These are phyloP conservation scores for Paralvinella palmiformis DNA, from an alignment of 1,140 invertebrate species.

Conservation along the genomic window DNA sequence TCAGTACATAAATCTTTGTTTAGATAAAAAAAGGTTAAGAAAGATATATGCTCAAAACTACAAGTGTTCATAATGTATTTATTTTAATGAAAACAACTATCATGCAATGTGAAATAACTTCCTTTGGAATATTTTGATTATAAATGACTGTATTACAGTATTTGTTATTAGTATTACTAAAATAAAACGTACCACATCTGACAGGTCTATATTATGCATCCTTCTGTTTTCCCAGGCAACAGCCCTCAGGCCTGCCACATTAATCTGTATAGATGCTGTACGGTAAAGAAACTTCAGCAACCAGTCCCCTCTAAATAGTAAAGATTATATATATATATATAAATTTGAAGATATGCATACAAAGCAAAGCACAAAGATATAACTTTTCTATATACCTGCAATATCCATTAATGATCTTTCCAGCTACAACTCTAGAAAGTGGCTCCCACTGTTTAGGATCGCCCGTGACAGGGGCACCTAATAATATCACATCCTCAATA, in stretches of 20 bases:
- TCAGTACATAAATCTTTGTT: not conserved
- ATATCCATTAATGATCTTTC: conserved; percentile 64
- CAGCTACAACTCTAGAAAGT: conserved; percentile 58
- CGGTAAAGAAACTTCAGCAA: conserved; percentile 64
- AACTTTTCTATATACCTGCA: conserved; percentile 50
- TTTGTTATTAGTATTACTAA: not conserved
- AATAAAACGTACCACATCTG: conserved; percentile 52
- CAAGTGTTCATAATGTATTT: not conserved
- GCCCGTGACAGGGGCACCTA: conserved; percentile 63
- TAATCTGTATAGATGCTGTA: conserved; percentile 57
- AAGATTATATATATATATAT: not conserved
- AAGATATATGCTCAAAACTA: not conserved
- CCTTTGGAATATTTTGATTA: not conserved
- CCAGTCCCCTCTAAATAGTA: conserved; percentile 58
- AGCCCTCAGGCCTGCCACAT: conserved; percentile 59
- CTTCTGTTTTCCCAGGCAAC: conserved; percentile 55
- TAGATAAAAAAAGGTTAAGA: not conserved
- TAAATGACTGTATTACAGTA: not conserved
- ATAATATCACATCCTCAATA: conserved; percentile 64
- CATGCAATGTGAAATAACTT: not conserved
- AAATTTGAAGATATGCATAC: not conserved
- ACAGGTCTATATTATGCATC: conserved; percentile 61
- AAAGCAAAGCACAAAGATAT: not conserved
- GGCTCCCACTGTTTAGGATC: conserved; percentile 55
- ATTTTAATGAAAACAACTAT: not conserved